These are phyloP conservation scores for Abramis brama DNA, from an alignment of 2,113 vertebrate genomes.

Conservation along the genomic window DNA sequence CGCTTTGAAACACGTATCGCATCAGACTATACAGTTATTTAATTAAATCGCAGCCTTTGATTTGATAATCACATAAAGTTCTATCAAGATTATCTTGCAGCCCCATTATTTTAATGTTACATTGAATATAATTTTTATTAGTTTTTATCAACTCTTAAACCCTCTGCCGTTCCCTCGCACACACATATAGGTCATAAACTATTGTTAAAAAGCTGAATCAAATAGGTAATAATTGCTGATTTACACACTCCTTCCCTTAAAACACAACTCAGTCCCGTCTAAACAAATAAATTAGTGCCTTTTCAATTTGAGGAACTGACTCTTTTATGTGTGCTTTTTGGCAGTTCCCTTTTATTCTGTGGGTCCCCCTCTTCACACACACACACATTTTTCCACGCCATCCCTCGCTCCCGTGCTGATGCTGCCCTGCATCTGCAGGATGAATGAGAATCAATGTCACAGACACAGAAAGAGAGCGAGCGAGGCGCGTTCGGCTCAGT, in stretches of 20 bases:
- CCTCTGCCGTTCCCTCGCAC: neutral
- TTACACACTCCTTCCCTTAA: constrained; percentile 18
- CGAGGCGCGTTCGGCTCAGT: constrained; percentile 63
- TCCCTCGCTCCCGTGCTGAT: constrained; percentile 42
- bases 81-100: neutral
- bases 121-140: neutral
- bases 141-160: neutral
- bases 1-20: neutral
- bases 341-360: constrained; percentile 35
- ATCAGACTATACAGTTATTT: neutral
- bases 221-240: neutral
- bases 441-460: constrained; percentile 73
- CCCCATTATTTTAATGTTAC: neutral
- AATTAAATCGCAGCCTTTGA: neutral
- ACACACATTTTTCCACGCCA: constrained; percentile 46
- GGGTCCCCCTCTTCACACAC: constrained; percentile 18
- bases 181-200: constrained; percentile 30
- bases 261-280: constrained; percentile 8
- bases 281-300: constrained; percentile 43
- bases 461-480: constrained; percentile 57
- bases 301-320: constrained; percentile 37
- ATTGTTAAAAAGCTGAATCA: constrained; percentile 12
- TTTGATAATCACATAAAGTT: neutral
- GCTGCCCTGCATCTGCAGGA: constrained; percentile 52
- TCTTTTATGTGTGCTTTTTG: constrained; percentile 47